These are phyloP conservation scores for Polydrusus cervinus DNA, from an alignment of 2,888 invertebrate genomes.

Conservation along the genomic window DNA sequence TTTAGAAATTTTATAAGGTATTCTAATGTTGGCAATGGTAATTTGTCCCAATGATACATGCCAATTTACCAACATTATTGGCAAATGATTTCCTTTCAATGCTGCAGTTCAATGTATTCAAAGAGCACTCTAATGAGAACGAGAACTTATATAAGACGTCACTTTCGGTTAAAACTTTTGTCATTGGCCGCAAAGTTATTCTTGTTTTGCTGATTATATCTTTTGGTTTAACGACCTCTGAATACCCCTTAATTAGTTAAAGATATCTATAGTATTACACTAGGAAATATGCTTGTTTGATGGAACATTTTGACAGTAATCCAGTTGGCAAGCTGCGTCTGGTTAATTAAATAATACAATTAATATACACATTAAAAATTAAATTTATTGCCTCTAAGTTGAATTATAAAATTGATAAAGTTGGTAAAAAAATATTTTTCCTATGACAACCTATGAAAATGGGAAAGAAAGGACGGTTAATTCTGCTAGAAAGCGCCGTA, in stretches of 20 bases:
- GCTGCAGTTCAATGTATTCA: background rate
- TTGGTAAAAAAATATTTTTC: too few relatives aligned
- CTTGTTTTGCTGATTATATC: constrained; percentile 8
- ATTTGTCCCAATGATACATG: constrained; percentile 14
- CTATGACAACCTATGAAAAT: too few relatives aligned
- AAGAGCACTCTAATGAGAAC: constrained; percentile 6
- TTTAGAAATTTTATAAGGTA: background rate
- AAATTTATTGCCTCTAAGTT: too few relatives aligned
- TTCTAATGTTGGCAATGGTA: background rate
- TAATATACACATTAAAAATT: too few relatives aligned
- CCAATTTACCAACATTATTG: constrained; percentile 21
- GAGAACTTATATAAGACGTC: constrained; percentile 11
- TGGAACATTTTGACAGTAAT: constrained; percentile 9
- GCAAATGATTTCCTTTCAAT: constrained; percentile 14
- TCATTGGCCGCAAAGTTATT: constrained; percentile 6
- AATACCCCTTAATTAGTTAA: constrained; percentile 19
- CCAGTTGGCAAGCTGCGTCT: too few relatives aligned
- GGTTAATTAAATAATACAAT: constrained; percentile 4
- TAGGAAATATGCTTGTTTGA: constrained; percentile 11
- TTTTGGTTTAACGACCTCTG: constrained; percentile 11
- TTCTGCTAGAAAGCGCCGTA: too few relatives aligned
- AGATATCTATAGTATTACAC: constrained; percentile 10
- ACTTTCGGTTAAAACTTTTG: constrained; percentile 19
- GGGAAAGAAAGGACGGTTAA: too few relatives aligned
- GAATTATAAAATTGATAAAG: too few relatives aligned